Percentiles rank a stretch among this genome's conserved stretches.
Evolutionary conservation across 37 sponge, comb jelly and placozoan species (phyloP).

Genomic region (Dysidea cf. avara): DNA sequence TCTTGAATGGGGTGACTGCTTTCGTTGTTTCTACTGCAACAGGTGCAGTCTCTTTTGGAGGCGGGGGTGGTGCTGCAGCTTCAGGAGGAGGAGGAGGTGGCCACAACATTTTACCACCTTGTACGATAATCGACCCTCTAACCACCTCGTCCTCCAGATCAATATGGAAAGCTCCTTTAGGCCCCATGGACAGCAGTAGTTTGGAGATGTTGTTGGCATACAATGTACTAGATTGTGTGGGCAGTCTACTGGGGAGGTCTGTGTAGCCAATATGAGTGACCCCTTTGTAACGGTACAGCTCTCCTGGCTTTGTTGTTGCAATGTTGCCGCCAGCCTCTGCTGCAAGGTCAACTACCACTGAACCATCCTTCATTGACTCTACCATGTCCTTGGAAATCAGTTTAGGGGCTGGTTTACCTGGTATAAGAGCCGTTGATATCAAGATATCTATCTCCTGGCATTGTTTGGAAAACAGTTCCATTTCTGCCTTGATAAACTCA

Average conservation of each 20-base stretch:
- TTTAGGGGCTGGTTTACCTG: conserved; percentile 90
- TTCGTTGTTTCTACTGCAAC: conserved; percentile 45
- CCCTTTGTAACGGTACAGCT: conserved; percentile 76
- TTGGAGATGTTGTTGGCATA: conserved; percentile 92
- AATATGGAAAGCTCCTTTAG: conserved; percentile 54
- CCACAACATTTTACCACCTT: conserved; percentile 75
- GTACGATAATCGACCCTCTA: conserved; percentile 74
- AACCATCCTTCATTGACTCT: conserved; percentile 90
- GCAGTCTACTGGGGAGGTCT: conserved; percentile 85
- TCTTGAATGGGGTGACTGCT: conserved; percentile 45
- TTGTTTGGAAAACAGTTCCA: conserved; percentile 93
- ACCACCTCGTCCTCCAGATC: conserved; percentile 91
- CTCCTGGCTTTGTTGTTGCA: conserved; percentile 80
- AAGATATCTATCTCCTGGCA: conserved; percentile 92
- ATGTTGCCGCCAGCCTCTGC: conserved; percentile 93
- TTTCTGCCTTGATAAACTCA: conserved; percentile 89
- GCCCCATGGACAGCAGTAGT: conserved; percentile 70
- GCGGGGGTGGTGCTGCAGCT: conserved; percentile 26
- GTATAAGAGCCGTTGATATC: conserved; percentile 90
- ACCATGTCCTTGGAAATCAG: conserved; percentile 88
- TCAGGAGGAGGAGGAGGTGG: conserved; percentile 77
- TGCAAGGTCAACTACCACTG: conserved; percentile 92
- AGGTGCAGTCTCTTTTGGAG: conserved; percentile 7
- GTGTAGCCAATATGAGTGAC: conserved; percentile 92
- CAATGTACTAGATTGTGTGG: conserved; percentile 87